Conservation (phyloP, 2,797 vertebrate genomes). For the Manis pentadactyla region DNA sequence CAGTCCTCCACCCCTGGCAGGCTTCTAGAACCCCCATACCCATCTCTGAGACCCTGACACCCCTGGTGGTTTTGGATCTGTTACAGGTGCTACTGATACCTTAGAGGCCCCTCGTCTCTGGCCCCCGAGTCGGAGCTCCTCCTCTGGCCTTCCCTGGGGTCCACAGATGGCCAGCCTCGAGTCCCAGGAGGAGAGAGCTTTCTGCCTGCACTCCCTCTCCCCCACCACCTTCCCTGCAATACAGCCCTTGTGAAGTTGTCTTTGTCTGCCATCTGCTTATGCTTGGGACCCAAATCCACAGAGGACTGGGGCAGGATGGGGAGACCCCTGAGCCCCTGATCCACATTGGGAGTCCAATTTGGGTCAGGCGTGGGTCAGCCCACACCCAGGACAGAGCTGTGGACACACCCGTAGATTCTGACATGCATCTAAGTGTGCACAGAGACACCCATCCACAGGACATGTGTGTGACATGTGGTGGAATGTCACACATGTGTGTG, state of each 20-base stretch:
- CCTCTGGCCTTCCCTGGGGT: not conserved
- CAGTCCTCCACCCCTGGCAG: not conserved
- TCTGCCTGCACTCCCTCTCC: not conserved
- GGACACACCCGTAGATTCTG: not conserved
- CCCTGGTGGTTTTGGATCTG: not conserved
- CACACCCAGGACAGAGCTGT: not conserved
- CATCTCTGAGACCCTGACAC: not conserved
- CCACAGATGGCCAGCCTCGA: not conserved
- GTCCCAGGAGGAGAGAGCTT: not conserved
- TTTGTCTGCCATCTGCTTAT: not conserved
- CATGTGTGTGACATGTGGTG: fast-evolving
- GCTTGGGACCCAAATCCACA: not conserved
- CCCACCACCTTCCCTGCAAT: not conserved
- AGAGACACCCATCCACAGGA: not conserved
- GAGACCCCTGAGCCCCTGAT: too few relatives aligned
- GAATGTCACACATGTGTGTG: too few relatives aligned
- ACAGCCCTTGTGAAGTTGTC: not conserved
- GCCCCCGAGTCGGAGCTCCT: not conserved
- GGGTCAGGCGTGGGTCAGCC: not conserved
- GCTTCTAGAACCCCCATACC: not conserved
- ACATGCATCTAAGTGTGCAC: not conserved
- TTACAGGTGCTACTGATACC: conserved; percentile 71
- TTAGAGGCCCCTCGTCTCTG: not conserved
- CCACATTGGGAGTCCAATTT: too few relatives aligned
- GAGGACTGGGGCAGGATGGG: fast-evolving